Evolutionary conservation across 2,113 vertebrate species (phyloP), one percentile per base, ranked within the genome.

Genomic region (Pampusana beccarii): DNA sequence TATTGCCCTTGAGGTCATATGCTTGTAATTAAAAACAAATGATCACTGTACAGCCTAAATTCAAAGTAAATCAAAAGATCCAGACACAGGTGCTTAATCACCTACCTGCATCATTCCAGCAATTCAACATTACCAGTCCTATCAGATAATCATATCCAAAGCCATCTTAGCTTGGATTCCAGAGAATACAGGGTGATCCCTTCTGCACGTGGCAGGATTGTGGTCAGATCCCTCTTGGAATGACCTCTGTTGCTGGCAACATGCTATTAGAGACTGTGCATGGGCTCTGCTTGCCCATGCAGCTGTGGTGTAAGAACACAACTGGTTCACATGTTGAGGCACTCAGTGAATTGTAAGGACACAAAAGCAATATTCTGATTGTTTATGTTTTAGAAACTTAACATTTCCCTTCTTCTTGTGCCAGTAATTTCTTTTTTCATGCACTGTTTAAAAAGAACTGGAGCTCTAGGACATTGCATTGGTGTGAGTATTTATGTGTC

Each of bases 261-360:
- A 26, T 23, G 1, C 13, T 66, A 2, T 28, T 51, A 13, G 33
- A 42, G 53, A 34, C 20, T 0, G 0, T 48, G 48, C 31, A 9
- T 36, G 73, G 40, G 36, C 19, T 79, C 21, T 78, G 58, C 44
- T 74, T 92, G 40, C 20, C 56, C 46, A 44, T 80, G 70, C 50
- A 72, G 67, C 53, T 80, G 31, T 57, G 53, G 8, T 34, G 6
- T 69, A 28, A 58, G 67, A 33, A 23, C 54, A 66, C 19, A 78
- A 10, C 34, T 65, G 58, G n/a, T 28, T 72, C 58, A 51, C 18
- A 2, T 2, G 6, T 42, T 51, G 60, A 34, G 54, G 24, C 58
- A 90, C 46, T 36, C 46, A 26, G 21, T 54, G 53, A 61, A 23
- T 18, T 89, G 19, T 60, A 88, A 90, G 53, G 71, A 42, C 46